Evolutionary conservation across 2,113 vertebrate species (phyloP).

Genomic region (Bothrops jararaca): DNA sequence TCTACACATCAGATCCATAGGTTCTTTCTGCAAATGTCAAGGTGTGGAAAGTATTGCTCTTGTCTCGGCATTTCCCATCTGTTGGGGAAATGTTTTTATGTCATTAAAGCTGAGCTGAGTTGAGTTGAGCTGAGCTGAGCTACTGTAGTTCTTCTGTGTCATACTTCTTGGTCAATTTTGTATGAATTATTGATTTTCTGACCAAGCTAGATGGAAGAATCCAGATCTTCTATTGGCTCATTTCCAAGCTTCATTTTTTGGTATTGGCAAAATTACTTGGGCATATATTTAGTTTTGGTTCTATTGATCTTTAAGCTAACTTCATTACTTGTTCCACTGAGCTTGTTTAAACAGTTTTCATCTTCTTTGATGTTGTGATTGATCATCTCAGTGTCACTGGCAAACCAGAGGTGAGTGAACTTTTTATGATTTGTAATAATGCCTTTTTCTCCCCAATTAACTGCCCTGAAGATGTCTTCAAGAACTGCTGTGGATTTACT

Average conservation of each 20-base stretch:
- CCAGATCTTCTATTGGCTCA: not conserved
- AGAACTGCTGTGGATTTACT: not conserved
- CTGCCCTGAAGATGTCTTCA: not conserved
- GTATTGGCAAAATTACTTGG: not conserved
- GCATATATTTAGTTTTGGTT: not conserved
- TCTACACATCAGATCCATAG: not conserved
- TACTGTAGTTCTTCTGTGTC: not conserved
- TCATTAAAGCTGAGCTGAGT: not conserved
- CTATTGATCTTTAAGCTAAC: not conserved
- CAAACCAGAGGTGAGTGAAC: not conserved
- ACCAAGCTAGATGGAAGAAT: not conserved
- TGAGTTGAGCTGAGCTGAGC: not conserved
- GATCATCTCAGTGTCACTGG: not conserved
- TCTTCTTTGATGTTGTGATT: not conserved
- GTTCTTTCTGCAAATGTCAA: not conserved
- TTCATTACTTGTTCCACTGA: not conserved
- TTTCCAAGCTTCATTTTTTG: not conserved
- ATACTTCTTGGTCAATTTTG: not conserved
- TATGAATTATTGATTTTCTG: not conserved
- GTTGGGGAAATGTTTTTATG: not conserved
- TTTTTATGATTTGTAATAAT: not conserved
- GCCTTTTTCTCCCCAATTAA: not conserved
- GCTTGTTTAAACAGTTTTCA: not conserved
- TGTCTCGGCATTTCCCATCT: not conserved
- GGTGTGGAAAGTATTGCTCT: not conserved